Percentiles rank a stretch among this genome's conserved stretches.
Conservation (phyloP, 2,888 invertebrate species). For the Drosophila greeni region DNA sequence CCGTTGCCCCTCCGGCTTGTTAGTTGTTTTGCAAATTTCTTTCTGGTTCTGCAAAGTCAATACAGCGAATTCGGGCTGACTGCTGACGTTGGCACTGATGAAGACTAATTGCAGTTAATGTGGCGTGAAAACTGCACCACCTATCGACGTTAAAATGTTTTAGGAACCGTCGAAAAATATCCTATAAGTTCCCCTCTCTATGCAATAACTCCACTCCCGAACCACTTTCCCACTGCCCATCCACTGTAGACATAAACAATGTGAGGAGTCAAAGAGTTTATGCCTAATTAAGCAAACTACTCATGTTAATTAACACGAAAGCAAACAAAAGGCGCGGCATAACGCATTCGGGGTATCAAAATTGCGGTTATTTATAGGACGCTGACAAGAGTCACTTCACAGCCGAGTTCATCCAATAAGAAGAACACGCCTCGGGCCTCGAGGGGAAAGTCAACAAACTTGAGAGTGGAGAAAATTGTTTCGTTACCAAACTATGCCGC, state of each 20-base stretch:
- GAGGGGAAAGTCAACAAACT: slow-evolving; percentile 65
- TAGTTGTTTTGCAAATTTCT: slow-evolving; percentile 44
- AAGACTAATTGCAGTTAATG: slow-evolving; percentile 70
- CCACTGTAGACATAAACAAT: slow-evolving; percentile 56
- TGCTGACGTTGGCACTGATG: slow-evolving; percentile 61
- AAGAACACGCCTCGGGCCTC: slow-evolving; percentile 23
- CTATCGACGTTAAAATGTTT: slow-evolving; percentile 42
- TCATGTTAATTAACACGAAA: slow-evolving; percentile 68
- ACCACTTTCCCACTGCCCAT: slow-evolving; percentile 18
- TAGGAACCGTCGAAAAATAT: slow-evolving; percentile 7
- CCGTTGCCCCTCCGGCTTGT: slow-evolving; percentile 43
- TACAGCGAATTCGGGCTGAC: slow-evolving; percentile 42
- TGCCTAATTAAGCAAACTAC: slow-evolving; percentile 71
- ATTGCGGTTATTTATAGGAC: slow-evolving; percentile 34
- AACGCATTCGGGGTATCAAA: slow-evolving; percentile 22
- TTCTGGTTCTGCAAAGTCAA: slow-evolving; percentile 31
- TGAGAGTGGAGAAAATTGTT: slow-evolving; percentile 16
- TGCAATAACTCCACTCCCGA: slow-evolving; percentile 7
- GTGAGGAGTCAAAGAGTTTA: slow-evolving; percentile 43
- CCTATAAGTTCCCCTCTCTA: neutral
- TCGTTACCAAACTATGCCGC: slow-evolving; percentile 18
- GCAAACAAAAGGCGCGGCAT: slow-evolving; percentile 52
- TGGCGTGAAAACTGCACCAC: slow-evolving; percentile 60
- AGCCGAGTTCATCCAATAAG: slow-evolving; percentile 58
- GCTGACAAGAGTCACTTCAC: slow-evolving; percentile 46